Evolutionary conservation across 2,113 vertebrate species (phyloP).

Genomic region (Fregata magnificens): DNA sequence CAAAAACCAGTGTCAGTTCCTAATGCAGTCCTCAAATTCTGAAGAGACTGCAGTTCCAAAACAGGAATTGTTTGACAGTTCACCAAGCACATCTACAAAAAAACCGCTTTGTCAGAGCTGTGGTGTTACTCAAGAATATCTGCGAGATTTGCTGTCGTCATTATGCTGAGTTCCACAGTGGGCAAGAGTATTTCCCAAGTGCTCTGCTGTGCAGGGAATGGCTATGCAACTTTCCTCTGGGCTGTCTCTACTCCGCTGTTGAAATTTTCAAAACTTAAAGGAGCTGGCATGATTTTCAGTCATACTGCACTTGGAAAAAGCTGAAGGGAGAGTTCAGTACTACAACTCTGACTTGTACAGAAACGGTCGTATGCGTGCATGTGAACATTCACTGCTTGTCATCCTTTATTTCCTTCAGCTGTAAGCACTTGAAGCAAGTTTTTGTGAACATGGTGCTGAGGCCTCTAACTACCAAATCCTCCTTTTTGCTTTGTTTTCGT

Average conservation of each 20-base stretch:
- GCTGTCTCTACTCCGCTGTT: not conserved
- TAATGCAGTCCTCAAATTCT: not conserved
- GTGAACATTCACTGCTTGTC: not conserved
- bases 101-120: not conserved
- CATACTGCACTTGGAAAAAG: not conserved
- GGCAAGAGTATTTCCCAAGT: not conserved
- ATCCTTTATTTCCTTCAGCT: not conserved
- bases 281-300: not conserved
- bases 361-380: rapidly evolving
- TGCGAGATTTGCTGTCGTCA: not conserved
- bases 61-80: not conserved
- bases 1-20: not conserved
- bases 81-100: not conserved
- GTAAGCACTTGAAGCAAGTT: not conserved
- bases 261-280: not conserved
- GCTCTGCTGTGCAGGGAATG: not conserved
- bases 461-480: not conserved
- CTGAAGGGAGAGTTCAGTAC: not conserved
- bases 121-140: not conserved
- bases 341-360: not conserved
- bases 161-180: not conserved
- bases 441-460: not conserved
- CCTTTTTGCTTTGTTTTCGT: not conserved
- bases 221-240: not conserved
- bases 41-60: not conserved